Evolutionary conservation across 1,140 invertebrate genomes (phyloP).

Genomic region (Solenopsis fugax): DNA sequence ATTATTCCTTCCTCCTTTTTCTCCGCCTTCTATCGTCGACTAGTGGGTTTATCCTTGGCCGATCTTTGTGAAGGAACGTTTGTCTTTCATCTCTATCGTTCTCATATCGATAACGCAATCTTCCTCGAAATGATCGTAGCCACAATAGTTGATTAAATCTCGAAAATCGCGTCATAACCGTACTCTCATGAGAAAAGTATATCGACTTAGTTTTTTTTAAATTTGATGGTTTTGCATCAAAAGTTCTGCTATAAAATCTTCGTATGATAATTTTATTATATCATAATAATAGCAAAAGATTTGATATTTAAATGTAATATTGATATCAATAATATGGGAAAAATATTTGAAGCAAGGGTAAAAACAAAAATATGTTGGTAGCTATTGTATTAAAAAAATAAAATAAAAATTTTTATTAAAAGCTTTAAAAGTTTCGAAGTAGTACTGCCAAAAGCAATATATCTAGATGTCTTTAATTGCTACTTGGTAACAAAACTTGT

Average conservation of each 20-base stretch:
- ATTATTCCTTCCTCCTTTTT: constrained; percentile 66
- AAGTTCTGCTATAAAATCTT: too few relatives aligned
- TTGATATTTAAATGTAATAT: not conserved
- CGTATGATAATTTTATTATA: constrained; percentile 9
- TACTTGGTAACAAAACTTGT: constrained; percentile 26
- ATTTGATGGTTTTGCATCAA: not conserved
- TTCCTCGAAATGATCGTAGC: constrained; percentile 43
- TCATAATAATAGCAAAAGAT: not conserved
- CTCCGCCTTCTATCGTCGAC: not conserved
- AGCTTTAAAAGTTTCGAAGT: not conserved
- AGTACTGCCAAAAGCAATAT: not conserved
- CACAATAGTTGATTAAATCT: constrained; percentile 68
- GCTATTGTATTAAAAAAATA: not conserved
- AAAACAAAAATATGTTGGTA: not conserved
- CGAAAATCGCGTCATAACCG: not conserved
- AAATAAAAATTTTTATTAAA: not conserved
- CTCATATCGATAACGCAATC: constrained; percentile 55
- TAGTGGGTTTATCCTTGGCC: constrained; percentile 18
- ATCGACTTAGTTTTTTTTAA: not conserved
- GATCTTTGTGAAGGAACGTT: constrained; percentile 45
- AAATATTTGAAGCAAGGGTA: not conserved
- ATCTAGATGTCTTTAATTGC: constrained; percentile 34
- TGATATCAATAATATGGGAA: not conserved
- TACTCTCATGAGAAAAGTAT: constrained; percentile 9
- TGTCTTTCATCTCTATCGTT: constrained; percentile 60